phyloP scores from a whole-genome alignment of 2,797 vertebrate species.

The Coregonus ussuriensis region DNA sequence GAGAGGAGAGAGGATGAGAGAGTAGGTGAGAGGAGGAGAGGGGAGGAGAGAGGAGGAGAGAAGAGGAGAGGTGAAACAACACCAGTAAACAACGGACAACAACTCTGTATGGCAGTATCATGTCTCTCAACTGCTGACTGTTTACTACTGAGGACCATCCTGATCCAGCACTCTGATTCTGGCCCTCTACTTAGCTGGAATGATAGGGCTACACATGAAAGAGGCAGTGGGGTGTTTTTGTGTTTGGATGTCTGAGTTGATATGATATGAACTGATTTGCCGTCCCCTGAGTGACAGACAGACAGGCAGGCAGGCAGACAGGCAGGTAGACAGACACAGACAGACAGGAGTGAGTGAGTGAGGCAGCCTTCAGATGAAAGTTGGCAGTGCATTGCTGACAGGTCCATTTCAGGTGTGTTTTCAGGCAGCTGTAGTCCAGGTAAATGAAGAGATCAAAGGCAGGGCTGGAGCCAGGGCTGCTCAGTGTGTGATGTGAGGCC shows the following conservation, averaged over 20 bases:
- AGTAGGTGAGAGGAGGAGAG: neutral
- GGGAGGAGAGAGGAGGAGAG: neutral
- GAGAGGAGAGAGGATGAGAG: neutral
- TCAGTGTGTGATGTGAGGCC: constrained; percentile 57
- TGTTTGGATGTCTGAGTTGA: constrained; percentile 24
- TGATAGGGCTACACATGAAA: constrained; percentile 7
- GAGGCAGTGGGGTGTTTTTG: constrained; percentile 11
- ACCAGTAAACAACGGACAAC: constrained; percentile 48
- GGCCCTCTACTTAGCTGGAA: constrained; percentile 40
- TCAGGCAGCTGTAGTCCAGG: constrained; percentile 49
- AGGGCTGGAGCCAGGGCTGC: constrained; percentile 40
- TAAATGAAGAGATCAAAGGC: constrained; percentile 63
- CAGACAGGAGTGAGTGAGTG: constrained; percentile 16
- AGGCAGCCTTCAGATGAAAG: constrained; percentile 56
- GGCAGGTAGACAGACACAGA: constrained; percentile 21
- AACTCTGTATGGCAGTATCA: constrained; percentile 31
- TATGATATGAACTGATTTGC: constrained; percentile 24
- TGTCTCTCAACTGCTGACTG: constrained; percentile 47
- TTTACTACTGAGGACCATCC: constrained; percentile 43
- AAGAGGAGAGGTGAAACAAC: constrained; percentile 40
- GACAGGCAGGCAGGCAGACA: constrained; percentile 30
- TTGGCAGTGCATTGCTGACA: constrained; percentile 49
- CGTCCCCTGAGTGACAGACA: constrained; percentile 34
- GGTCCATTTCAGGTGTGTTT: constrained; percentile 45
- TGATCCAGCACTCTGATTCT: constrained; percentile 19